Evolutionary conservation across 2,888 invertebrate species (phyloP).

Genomic region (Macaria liturata): DNA sequence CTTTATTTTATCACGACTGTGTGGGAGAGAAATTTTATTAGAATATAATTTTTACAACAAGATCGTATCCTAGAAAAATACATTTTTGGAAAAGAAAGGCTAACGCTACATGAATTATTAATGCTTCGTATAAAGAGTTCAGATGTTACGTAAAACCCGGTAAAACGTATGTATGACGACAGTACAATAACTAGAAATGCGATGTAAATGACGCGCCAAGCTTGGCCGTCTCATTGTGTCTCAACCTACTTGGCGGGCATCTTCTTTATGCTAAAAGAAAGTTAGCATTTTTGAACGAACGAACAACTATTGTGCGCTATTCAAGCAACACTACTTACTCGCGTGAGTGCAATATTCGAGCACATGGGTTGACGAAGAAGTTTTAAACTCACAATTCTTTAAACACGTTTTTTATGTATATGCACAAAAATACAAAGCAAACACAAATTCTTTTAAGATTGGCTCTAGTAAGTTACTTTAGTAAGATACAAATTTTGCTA

Average conservation of each 20-base stretch:
- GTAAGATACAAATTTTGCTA: too few relatives aligned
- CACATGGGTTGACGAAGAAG: too few relatives aligned
- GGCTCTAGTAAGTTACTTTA: too few relatives aligned
- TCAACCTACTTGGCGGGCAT: conserved; percentile 63
- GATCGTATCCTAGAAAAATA: conserved; percentile 6
- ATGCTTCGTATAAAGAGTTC: conserved; percentile 35
- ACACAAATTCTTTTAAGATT: too few relatives aligned
- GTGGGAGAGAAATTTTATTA: too few relatives aligned
- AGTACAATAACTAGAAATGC: conserved; percentile 46
- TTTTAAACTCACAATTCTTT: too few relatives aligned
- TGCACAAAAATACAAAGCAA: too few relatives aligned
- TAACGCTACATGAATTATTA: conserved; percentile 39
- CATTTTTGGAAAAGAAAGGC: conserved; percentile 19
- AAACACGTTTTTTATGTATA: too few relatives aligned
- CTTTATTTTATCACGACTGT: too few relatives aligned
- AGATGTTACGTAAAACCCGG: conserved; percentile 36
- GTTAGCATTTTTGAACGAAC: conserved; percentile 4
- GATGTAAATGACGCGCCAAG: conserved; percentile 54
- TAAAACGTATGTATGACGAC: conserved; percentile 39
- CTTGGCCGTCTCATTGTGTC: conserved; percentile 48
- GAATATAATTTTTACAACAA: neutral
- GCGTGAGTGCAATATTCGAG: too few relatives aligned
- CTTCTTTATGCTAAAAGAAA: conserved; percentile 9
- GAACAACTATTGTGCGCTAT: neutral
- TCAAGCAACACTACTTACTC: neutral